Conservation (phyloP, 2,797 vertebrate genomes). For the Yasuhikotakia modesta region DNA sequence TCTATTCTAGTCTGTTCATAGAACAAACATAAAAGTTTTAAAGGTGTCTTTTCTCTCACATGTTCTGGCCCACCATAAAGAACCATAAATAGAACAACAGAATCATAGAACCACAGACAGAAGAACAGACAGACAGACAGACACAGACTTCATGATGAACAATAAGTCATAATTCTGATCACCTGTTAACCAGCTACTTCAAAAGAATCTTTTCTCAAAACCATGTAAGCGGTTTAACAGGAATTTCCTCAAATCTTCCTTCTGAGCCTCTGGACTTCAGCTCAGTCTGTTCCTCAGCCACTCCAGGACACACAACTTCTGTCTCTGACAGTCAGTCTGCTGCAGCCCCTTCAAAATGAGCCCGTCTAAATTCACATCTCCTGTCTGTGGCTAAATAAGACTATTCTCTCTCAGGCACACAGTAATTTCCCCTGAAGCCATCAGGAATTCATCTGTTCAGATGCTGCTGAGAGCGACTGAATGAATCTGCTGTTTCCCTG, state of each 20-base stretch:
- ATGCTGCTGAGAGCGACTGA: neutral
- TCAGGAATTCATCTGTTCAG: conserved; percentile 39
- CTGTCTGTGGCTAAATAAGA: conserved; percentile 37
- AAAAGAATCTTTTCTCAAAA: neutral
- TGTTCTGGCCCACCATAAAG: conserved; percentile 42
- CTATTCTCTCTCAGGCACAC: conserved; percentile 27
- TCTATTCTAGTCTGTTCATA: neutral
- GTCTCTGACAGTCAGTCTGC: neutral
- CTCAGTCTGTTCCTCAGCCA: neutral
- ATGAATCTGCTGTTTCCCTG: conserved; percentile 19
- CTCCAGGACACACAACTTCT: conserved; percentile 20
- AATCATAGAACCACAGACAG: no score
- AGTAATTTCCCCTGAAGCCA: conserved; percentile 39
- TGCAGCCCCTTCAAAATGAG: conserved; percentile 23
- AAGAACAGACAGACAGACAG: no score
- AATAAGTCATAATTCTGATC: no score
- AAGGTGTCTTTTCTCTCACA: conserved; percentile 31
- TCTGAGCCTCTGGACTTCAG: conserved; percentile 16
- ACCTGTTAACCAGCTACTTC: neutral
- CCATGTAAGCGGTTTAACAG: neutral
- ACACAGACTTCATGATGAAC: no score
- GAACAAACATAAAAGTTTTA: no score
- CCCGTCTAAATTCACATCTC: conserved; percentile 40
- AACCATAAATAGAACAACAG: no score
- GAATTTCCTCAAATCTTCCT: conserved; percentile 4